Conservation (phyloP, 2,113 vertebrate species). For the Dascyllus trimaculatus region DNA sequence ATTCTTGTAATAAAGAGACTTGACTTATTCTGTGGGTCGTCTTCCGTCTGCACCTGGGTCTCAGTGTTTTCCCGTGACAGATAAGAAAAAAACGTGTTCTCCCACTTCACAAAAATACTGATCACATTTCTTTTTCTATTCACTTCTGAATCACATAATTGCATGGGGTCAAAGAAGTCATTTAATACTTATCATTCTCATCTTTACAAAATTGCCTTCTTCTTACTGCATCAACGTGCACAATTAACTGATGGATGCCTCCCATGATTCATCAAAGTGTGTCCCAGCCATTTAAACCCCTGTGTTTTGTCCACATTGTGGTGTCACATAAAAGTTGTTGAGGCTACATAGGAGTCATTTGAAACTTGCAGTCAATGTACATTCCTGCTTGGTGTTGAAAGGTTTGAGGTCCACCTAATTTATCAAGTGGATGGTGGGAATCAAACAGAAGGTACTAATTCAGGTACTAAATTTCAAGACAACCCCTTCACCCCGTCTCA, state of each 20-base stretch:
- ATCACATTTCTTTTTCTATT: not conserved
- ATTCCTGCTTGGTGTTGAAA: slow-evolving; percentile 14
- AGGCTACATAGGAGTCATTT: not conserved
- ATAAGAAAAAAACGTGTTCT: too few species aligned
- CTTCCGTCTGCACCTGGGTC: too few species aligned
- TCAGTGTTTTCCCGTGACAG: too few species aligned
- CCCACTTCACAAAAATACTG: too few species aligned
- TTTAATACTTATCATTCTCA: too few species aligned
- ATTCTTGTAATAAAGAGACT: too few species aligned
- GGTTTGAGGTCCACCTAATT: slow-evolving; percentile 12
- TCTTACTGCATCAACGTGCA: not conserved
- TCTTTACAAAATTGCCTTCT: slow-evolving; percentile 26
- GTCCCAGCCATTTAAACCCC: not conserved
- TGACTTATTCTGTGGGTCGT: too few species aligned
- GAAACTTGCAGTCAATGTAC: not conserved
- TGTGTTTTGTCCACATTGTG: not conserved
- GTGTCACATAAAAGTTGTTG: slow-evolving; percentile 14
- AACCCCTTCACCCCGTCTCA: not conserved
- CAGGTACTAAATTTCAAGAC: slow-evolving; percentile 2
- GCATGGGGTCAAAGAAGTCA: not conserved
- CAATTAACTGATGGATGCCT: not conserved
- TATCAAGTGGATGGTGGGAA: slow-evolving; percentile 30
- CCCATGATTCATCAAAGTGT: not conserved
- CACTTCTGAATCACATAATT: slow-evolving; percentile 17
- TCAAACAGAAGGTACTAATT: not conserved